A percentile compares a stretch with the other conserved stretches of the same genome.
Conservation (phyloP, 2,797 vertebrate species). For the Microctenopoma steveboyesi region DNA sequence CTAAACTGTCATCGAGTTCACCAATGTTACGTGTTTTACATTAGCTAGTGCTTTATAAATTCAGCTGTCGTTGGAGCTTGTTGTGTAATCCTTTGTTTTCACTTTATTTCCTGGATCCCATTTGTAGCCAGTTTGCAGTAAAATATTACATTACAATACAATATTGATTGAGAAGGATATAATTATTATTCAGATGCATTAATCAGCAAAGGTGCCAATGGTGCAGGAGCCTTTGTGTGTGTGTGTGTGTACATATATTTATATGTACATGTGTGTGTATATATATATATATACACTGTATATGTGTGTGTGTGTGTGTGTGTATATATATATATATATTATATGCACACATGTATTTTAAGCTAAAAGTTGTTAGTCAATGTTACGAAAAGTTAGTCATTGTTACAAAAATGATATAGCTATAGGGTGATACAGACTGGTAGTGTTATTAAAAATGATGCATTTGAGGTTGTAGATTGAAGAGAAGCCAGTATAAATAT, state of each 20-base stretch:
- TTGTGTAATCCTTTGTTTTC: conserved; percentile 32
- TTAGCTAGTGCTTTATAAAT: no score
- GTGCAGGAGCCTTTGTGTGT: neutral
- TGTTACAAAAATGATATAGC: neutral
- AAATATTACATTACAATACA: neutral
- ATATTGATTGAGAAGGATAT: neutral
- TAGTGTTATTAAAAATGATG: neutral
- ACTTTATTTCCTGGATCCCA: conserved; percentile 23
- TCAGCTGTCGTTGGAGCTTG: neutral
- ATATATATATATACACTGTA: no score
- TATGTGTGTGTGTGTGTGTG: no score
- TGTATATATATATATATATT: no score
- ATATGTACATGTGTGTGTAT: no score
- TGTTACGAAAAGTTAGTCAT: conserved; percentile 7
- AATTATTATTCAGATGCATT: conserved; percentile 17
- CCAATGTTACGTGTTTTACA: no score
- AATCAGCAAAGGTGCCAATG: conserved; percentile 9
- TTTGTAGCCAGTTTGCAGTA: conserved; percentile 30
- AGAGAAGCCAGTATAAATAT: no score
- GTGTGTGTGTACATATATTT: no score
- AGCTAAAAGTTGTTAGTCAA: conserved; percentile 6
- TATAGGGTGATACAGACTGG: conserved; percentile 9
- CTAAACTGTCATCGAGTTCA: conserved; percentile 29
- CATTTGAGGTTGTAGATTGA: neutral
- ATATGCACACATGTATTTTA: conserved; percentile 1